Evolutionary conservation across 2,113 vertebrate genomes (phyloP).

Genomic region (Ptyas mucosa): DNA sequence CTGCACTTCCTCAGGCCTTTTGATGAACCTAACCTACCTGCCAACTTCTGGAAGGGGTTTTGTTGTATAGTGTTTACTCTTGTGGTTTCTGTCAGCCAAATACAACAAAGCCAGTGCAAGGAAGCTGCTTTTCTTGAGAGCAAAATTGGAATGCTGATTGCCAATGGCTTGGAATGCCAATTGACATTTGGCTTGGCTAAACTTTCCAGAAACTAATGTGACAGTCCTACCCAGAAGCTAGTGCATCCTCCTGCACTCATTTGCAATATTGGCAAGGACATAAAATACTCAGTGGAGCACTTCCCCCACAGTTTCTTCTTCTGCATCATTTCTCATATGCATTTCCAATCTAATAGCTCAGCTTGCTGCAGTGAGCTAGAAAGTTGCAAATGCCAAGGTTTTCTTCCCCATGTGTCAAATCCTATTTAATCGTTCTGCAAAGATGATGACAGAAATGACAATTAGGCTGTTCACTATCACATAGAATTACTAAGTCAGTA

Average conservation of each 20-base stretch:
- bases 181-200: neutral
- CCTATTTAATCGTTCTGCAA: neutral
- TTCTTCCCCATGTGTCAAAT: neutral
- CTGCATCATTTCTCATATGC: neutral
- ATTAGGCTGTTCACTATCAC: neutral
- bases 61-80: neutral
- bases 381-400: neutral
- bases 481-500: neutral
- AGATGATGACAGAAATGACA: neutral
- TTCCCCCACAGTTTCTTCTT: neutral
- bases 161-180: neutral
- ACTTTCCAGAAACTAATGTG: neutral
- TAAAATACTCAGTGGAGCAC: neutral
- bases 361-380: neutral
- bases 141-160: neutral
- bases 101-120: neutral
- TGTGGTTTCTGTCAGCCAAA: neutral
- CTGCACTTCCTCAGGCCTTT: neutral
- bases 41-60: neutral
- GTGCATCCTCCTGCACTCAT: neutral
- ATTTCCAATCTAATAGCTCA: neutral
- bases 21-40: neutral
- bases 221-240: neutral
- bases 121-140: neutral
- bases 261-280: neutral